phyloP scores from a whole-genome alignment of 35 echinoderm and acorn worm species.

The Apostichopus parvimensis region DNA sequence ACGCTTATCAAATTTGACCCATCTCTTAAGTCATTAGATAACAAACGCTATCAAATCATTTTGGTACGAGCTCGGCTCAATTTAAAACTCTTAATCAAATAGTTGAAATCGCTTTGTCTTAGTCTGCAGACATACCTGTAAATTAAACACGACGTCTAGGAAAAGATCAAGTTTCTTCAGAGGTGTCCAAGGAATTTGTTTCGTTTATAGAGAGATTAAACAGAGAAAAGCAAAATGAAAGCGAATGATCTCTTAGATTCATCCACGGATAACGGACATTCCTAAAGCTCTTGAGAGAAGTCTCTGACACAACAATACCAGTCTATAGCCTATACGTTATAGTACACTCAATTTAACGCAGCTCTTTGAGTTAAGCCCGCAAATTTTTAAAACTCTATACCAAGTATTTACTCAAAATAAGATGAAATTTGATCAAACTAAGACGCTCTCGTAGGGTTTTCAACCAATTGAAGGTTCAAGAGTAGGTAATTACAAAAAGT shows the following conservation, averaged over 20 bases:
- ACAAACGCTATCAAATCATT: background rate
- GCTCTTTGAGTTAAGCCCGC: too few relatives aligned
- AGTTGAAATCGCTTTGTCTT: background rate
- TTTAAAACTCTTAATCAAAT: background rate
- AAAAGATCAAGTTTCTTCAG: background rate
- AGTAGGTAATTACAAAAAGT: too few relatives aligned
- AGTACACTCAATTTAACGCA: too few relatives aligned
- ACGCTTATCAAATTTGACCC: background rate
- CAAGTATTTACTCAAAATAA: too few relatives aligned
- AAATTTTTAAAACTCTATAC: too few relatives aligned
- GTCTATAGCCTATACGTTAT: too few relatives aligned
- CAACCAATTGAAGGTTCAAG: too few relatives aligned
- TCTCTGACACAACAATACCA: too few relatives aligned
- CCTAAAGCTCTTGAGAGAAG: too few relatives aligned
- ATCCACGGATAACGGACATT: background rate
- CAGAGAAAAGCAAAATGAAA: background rate
- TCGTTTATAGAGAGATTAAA: background rate
- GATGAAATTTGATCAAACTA: too few relatives aligned
- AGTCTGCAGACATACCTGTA: slow-evolving; percentile 14
- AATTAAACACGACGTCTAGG: slow-evolving; percentile 9
- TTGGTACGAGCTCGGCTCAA: background rate
- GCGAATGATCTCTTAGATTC: background rate
- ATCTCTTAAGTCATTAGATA: background rate
- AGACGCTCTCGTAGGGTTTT: too few relatives aligned
- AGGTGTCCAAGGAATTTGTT: slow-evolving; percentile 31